A percentile compares a stretch with the other conserved stretches of the same genome.
Conservation (phyloP, 2,888 invertebrate genomes). For the Camptogramma bilineatum region DNA sequence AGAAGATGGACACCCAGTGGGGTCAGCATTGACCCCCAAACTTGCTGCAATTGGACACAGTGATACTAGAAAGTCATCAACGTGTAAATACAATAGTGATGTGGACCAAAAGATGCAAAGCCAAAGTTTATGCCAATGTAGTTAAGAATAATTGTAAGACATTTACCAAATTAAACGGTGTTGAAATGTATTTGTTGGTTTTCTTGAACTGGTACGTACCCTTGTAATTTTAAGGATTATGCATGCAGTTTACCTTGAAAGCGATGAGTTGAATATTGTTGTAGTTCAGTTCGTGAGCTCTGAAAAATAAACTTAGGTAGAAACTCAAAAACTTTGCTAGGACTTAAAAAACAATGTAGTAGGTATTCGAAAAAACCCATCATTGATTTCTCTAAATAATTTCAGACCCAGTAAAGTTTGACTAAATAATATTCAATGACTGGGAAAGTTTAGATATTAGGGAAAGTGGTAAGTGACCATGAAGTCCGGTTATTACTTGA, state of each 20-base stretch:
- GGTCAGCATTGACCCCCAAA: conserved; percentile 48
- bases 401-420: neutral
- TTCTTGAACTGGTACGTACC: conserved; percentile 36
- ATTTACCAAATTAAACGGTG: conserved; percentile 46
- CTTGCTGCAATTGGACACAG: conserved; percentile 44
- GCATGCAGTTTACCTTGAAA: conserved; percentile 11
- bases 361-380: neutral
- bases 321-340: no score
- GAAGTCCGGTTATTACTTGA: neutral
- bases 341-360: no score
- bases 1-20: conserved; percentile 51
- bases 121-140: conserved; percentile 58
- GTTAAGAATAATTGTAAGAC: conserved; percentile 55
- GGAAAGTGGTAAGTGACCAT: neutral
- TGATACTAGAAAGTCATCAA: conserved; percentile 41
- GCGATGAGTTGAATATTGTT: neutral
- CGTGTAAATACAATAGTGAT: conserved; percentile 55
- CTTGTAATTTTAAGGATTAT: conserved; percentile 7
- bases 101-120: conserved; percentile 58
- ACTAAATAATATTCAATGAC: neutral
- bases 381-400: neutral
- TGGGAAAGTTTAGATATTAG: neutral
- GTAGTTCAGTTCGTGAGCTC: neutral
- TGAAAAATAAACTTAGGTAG: neutral
- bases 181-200: conserved; percentile 36